Evolutionary conservation across 2,797 vertebrate genomes (phyloP), one percentile per base, ranked within the genome.

Genomic region (Chaetodon trifasciatus): DNA sequence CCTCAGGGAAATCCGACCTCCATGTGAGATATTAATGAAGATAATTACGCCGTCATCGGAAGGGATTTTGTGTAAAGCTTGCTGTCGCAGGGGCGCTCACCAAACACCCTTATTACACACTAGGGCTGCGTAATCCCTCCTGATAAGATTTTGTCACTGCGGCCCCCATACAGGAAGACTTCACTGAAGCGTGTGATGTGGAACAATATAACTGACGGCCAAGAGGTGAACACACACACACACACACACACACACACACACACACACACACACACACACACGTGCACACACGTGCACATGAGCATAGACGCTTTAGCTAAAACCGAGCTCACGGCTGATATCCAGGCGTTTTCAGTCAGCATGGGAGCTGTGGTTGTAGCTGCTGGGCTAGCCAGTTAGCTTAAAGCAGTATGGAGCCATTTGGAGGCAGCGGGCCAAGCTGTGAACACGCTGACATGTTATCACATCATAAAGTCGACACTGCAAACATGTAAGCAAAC

Each of bases 21-120:
- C 58, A 55, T 39, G 70, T 37, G 72, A 84, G 89, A 88, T 90
- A 70, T 89, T 89, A 86, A 88, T 88, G 67, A 81, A 86, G 84
- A 88, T 90, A 91, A 91, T 88, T 40, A 84, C 37, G 60, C 21
- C 73, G 74, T 88, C 84, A 83, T 76, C n/a, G 49, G 70, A 71
- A 75, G 73, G 73, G 88, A 81, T 81, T 82, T 83, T 24, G 52
- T 8, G 21, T 61, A 8, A 52, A 73, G 24, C 24, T 40, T 12
- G 64, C 53, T 37, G 32, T 72, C 7, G 11, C 57, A 24, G 73
- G n/a, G 44, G 73, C 64, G 44, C 66, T 32, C 15, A 37, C 16
- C 37, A 39, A 58, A 60, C 53, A 39, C 46, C 8, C 47, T 60
- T 24, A 17, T 61, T 56, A 79, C 40, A 79, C 61, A 55, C 11